Evolutionary conservation across 2,113 vertebrate genomes (phyloP), one percentile per base, ranked within the genome.

Genomic region (Ovis canadensis): DNA sequence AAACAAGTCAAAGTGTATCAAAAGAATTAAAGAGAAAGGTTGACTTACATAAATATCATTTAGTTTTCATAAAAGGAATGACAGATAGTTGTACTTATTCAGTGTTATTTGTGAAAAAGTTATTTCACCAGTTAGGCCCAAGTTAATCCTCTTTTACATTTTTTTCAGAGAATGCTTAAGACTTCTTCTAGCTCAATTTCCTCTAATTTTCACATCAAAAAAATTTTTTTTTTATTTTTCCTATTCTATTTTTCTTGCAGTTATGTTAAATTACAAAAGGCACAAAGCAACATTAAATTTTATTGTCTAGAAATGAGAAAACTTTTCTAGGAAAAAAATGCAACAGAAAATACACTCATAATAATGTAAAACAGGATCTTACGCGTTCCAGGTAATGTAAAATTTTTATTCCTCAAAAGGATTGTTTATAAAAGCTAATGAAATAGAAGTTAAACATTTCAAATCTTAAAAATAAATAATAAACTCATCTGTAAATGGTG

Each of bases 201-300:
- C 54, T 96, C 59, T 97, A 48, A 94, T 55, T 97, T 92, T 93
- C 50, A 86, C 62, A 93, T 16, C 80, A 94, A 45, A 85, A 87
- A 81, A 57, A 93, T 54, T 48, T 50, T 48, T 48, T 33, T 43
- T n/a, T 86, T 1, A 59, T 84, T 78, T 93, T 10, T 10, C 64
- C 43, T 90, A 6, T 23, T 86, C 11, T 60, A 67, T 67, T 55
- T 84, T 94, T 67, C 67, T 84, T 77, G 17, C 6, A 92, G 85
- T n/a, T 92, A 95, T 71, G 62, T 45, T 94, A 97, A 94, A 96
- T 80, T 60, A 89, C 14, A 81, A 84, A 90, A 27, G 27, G 43
- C 55, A 96, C 4, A 86, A 91, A 91, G 31, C 16, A 88, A 59
- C 15, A 84, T 82, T 60, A 92, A 60, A 40, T 59, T 96, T 86